Evolutionary conservation across 1,140 invertebrate species (phyloP).

Genomic region (Sitophilus oryzae): DNA sequence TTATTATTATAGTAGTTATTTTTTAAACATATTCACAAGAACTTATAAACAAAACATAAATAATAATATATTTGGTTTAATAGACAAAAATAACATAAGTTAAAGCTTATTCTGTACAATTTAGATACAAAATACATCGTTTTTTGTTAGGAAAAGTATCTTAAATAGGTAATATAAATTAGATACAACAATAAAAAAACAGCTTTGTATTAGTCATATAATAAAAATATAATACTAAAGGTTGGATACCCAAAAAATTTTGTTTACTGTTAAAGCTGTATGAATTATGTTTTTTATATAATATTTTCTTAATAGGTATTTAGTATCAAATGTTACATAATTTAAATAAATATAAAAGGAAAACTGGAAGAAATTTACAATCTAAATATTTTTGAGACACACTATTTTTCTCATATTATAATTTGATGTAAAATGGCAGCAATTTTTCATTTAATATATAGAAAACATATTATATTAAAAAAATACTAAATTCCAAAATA

Average conservation of each 20-base stretch:
- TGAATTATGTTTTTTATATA: not conserved
- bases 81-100: constrained; percentile 6
- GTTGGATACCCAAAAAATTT: not conserved
- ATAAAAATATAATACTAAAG: not conserved
- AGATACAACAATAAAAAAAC: not conserved
- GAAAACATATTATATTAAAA: no score
- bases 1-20: not conserved
- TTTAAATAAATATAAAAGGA: no score
- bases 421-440: no score
- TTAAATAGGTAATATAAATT: not conserved
- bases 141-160: not conserved
- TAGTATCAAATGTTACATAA: no score
- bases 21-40: constrained; percentile 4
- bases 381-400: no score
- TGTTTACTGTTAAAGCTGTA: not conserved
- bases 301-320: not conserved
- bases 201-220: constrained; percentile 5
- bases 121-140: constrained; percentile 1
- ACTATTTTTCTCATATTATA: no score
- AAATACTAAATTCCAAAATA: no score
- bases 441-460: no score
- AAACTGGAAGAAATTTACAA: no score
- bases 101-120: constrained; percentile 5
- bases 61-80: constrained; percentile 14
- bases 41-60: constrained; percentile 13